Conservation (phyloP, 2,888 invertebrate species). For the Lithophane ornitopus region DNA sequence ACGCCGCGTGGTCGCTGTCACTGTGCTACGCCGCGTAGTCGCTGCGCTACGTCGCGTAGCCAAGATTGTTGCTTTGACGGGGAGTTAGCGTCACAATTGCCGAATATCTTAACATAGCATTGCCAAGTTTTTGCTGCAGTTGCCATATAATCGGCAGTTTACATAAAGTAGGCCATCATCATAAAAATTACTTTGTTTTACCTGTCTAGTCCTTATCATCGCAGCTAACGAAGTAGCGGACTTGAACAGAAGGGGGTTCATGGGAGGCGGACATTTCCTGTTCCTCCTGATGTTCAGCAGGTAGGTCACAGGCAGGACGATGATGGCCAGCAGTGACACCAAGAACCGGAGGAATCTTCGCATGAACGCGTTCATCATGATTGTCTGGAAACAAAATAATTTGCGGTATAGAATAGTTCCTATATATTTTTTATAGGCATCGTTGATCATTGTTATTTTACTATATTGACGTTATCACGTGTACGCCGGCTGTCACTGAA, state of each 20-base stretch:
- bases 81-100: background rate
- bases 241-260: conserved; percentile 92
- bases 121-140: background rate
- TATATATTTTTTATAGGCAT: no score
- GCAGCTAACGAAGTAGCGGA: conserved; percentile 93
- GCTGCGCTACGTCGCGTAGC: background rate
- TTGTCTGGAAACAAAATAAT: conserved; percentile 85
- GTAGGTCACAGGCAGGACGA: conserved; percentile 88
- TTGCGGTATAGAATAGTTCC: background rate
- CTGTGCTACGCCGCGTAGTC: background rate
- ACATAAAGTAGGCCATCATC: background rate
- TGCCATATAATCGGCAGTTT: background rate
- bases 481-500: no score
- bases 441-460: no score
- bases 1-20: background rate
- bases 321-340: conserved; percentile 90
- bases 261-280: conserved; percentile 92
- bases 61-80: background rate
- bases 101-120: no score
- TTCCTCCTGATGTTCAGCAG: conserved; percentile 89
- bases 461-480: no score
- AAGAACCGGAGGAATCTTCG: conserved; percentile 90
- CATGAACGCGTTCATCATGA: conserved; percentile 91
- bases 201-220: conserved; percentile 94
- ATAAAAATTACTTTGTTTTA: conserved; percentile 72